Base-by-base conservation (phyloP, 2,113 vertebrate species). In the Calyptommatus sinebrachiatus region DNA sequence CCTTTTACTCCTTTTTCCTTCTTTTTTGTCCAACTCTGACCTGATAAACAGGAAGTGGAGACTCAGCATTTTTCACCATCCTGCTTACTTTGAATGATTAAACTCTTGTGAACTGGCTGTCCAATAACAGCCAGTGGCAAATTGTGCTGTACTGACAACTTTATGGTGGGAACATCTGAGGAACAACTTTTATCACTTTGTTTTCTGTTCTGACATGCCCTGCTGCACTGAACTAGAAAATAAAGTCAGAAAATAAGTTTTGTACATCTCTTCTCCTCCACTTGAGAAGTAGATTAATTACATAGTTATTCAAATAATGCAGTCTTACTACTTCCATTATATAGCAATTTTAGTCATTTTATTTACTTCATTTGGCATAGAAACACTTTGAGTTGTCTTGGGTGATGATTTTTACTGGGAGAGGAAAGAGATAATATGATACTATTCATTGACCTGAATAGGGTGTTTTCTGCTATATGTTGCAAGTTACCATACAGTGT, bases 11-110 rank as follows among this genome's bases (percentile, higher is more conserved):
- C 84, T 63, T 75, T 88, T 91, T 74, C 85, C 62, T 81, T 31
- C 79, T 84, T 67, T 79, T 60, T 46, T 48, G 66, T 69, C 28
- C 78, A 86, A 83, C 65, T 50, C 76, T 86, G 63, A 69, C 71
- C 88, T 76, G 71, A 88, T 84, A 92, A 88, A 92, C 85, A 94
- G 91, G 92, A 94, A 94, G 84, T 87, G 85, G 90, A 73, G 82
- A 62, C 63, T 91, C 81, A 86, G 89, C 87, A 83, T 80, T 82
- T 78, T 82, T 81, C 72, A 61, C 76, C 77, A 66, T 86, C 50
- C 80, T 65, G 78, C 76, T 92, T 85, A 81, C 85, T 90, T 85
- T 89, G 82, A 87, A 84, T 87, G 83, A 77, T 29, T 75, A 80
- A 82, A 63, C 46, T 75, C 62, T 69, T 81, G 86, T 86, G 87